phyloP scores from a whole-genome alignment of 1,140 invertebrate species.

The Ostrea edulis region DNA sequence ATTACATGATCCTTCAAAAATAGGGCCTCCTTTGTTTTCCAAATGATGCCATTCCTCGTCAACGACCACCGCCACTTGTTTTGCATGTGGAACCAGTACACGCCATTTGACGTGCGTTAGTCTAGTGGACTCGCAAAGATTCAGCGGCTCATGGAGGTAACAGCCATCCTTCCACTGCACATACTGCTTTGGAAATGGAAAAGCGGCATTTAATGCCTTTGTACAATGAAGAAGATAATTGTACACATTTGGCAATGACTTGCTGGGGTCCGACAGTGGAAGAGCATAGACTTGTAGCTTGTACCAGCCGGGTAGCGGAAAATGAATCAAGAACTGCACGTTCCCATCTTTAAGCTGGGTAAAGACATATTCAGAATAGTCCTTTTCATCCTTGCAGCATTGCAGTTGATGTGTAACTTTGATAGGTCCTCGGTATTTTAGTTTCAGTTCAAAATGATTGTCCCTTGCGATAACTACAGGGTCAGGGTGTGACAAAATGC shows the following conservation, averaged over 20 bases:
- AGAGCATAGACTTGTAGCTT: conserved; percentile 77
- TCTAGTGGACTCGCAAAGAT: conserved; percentile 63
- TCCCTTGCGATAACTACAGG: conserved; percentile 55
- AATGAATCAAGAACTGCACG: conserved; percentile 63
- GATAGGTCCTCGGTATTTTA: conserved; percentile 61
- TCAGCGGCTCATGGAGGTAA: conserved; percentile 71
- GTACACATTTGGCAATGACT: conserved; percentile 76
- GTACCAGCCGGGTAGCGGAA: conserved; percentile 73
- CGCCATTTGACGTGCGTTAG: conserved; percentile 67
- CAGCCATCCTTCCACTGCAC: conserved; percentile 79
- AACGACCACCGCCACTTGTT: conserved; percentile 72
- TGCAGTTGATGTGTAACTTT: conserved; percentile 72
- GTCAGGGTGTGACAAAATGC: conserved; percentile 62
- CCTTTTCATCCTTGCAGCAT: conserved; percentile 58
- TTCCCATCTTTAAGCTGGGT: conserved; percentile 63
- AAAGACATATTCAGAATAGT: conserved; percentile 69
- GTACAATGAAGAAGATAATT: conserved; percentile 75
- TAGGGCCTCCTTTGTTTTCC: conserved; percentile 63
- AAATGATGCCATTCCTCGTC: conserved; percentile 76
- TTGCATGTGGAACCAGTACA: conserved; percentile 72
- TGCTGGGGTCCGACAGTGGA: conserved; percentile 64
- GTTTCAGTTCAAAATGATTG: conserved; percentile 65
- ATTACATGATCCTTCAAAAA: conserved; percentile 68
- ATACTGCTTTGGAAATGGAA: conserved; percentile 76
- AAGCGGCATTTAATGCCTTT: conserved; percentile 50